phyloP scores from a whole-genome alignment of 2,888 invertebrate genomes.

The Epirrita christyi region DNA sequence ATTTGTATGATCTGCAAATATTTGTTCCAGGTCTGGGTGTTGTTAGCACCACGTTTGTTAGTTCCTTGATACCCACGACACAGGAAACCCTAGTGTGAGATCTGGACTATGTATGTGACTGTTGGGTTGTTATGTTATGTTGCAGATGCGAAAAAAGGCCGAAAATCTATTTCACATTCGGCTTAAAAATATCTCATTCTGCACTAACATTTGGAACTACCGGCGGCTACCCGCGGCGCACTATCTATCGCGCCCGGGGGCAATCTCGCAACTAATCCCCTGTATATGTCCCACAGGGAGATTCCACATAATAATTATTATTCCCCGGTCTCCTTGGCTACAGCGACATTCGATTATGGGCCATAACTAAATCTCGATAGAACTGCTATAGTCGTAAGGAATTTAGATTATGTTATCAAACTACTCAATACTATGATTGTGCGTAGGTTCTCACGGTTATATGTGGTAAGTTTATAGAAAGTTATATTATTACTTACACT shows the following conservation, averaged over 20 bases:
- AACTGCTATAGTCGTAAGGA: conserved; percentile 3
- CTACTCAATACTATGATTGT: too few species aligned
- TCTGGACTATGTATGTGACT: too few species aligned
- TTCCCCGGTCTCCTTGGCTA: conserved; percentile 37
- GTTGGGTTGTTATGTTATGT: too few species aligned
- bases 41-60: too few species aligned
- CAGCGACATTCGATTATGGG: conserved; percentile 25
- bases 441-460: too few species aligned
- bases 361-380: conserved; percentile 14
- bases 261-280: conserved; percentile 56
- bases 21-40: too few species aligned
- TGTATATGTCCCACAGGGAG: conserved; percentile 48
- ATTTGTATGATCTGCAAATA: too few species aligned
- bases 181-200: conserved; percentile 23
- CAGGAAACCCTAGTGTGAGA: too few species aligned
- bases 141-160: too few species aligned
- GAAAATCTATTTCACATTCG: conserved; percentile 24
- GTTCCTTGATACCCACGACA: too few species aligned
- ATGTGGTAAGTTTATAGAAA: not conserved
- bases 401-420: conserved; percentile 5
- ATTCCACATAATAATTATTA: conserved; percentile 60
- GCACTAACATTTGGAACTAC: conserved; percentile 46
- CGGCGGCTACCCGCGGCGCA: conserved; percentile 20
- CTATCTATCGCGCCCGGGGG: conserved; percentile 47
- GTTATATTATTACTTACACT: too few species aligned